These are phyloP conservation scores for Apamea crenata DNA, from an alignment of 2,888 invertebrate species.

Conservation along the genomic window DNA sequence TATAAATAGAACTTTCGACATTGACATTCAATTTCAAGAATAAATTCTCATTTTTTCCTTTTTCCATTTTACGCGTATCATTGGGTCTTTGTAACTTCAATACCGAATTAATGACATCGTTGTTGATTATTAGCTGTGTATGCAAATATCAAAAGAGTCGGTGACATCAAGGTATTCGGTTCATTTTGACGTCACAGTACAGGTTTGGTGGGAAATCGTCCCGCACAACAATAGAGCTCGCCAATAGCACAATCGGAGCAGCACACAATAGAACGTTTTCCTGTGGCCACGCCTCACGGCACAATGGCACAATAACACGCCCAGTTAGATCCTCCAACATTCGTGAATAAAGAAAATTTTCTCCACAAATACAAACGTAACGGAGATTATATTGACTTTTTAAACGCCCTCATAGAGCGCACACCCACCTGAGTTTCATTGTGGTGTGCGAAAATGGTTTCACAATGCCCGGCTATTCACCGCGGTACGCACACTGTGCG, in stretches of 20 bases:
- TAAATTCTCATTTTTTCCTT: slow-evolving; percentile 34
- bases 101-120: slow-evolving; percentile 35
- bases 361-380: slow-evolving; percentile 86
- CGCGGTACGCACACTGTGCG: slow-evolving; percentile 83
- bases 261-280: slow-evolving; percentile 87
- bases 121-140: slow-evolving; percentile 36
- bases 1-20: slow-evolving; percentile 65
- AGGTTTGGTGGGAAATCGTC: slow-evolving; percentile 67
- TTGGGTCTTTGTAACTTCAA: slow-evolving; percentile 48
- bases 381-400: slow-evolving; percentile 90
- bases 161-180: slow-evolving; percentile 56
- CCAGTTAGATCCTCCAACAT: slow-evolving; percentile 80
- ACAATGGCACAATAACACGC: slow-evolving; percentile 87
- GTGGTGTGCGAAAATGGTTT: slow-evolving; percentile 87
- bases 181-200: slow-evolving; percentile 65
- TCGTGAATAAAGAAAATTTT: slow-evolving; percentile 88
- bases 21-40: slow-evolving; percentile 68
- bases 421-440: slow-evolving; percentile 87
- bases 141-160: slow-evolving; percentile 51
- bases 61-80: slow-evolving; percentile 25
- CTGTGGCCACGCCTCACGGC: slow-evolving; percentile 85
- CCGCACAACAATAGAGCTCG: slow-evolving; percentile 79
- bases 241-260: slow-evolving; percentile 83
- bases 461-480: slow-evolving; percentile 86
- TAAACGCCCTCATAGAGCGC: slow-evolving; percentile 89